Conservation (phyloP, 2,113 vertebrate species). For the Anser cygnoides region DNA sequence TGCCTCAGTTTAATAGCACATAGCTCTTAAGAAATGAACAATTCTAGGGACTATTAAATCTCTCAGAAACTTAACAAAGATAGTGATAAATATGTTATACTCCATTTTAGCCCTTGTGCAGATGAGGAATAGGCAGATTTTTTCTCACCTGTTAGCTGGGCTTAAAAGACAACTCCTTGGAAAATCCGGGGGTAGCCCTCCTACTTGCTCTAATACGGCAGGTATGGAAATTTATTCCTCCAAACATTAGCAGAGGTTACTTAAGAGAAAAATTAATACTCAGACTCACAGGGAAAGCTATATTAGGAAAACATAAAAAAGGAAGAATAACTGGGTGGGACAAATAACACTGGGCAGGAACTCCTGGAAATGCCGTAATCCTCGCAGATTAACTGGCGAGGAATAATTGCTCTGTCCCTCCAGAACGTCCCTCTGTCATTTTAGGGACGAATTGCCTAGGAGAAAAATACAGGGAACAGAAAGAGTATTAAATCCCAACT, state of each 20-base stretch:
- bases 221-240: slow-evolving; percentile 4
- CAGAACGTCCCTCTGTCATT: background rate
- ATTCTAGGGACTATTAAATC: slow-evolving; percentile 59
- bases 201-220: background rate
- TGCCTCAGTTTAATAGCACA: slow-evolving; percentile 61
- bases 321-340: background rate
- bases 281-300: background rate
- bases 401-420: background rate
- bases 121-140: slow-evolving; percentile 19
- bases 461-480: background rate
- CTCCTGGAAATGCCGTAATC: background rate
- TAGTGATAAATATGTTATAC: slow-evolving; percentile 57
- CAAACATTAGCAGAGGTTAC: background rate
- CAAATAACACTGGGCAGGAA: background rate
- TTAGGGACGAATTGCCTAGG: background rate
- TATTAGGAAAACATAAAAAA: background rate
- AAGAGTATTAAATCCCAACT: background rate
- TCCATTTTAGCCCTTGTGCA: background rate
- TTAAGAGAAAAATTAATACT: background rate
- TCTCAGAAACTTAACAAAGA: slow-evolving; percentile 48
- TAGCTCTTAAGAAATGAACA: slow-evolving; percentile 64
- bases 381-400: background rate
- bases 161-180: slow-evolving; percentile 6
- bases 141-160: slow-evolving; percentile 23
- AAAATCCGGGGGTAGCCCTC: background rate